Evolutionary conservation across 2,113 vertebrate species (phyloP), one percentile per base, ranked within the genome.

Genomic region (Hypomesus transpacificus): DNA sequence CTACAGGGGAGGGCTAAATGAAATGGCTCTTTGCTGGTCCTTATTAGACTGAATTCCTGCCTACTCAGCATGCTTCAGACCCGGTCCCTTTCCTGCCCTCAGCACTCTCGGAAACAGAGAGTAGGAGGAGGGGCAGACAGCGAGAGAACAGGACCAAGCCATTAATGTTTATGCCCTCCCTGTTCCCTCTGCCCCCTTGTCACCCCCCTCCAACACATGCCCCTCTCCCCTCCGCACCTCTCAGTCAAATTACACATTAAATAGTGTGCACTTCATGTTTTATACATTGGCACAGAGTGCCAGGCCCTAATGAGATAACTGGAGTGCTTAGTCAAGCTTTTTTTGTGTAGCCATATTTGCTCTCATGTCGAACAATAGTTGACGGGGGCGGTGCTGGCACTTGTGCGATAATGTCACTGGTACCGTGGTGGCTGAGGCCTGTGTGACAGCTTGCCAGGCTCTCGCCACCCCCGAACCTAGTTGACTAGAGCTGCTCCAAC

Each of bases 21-120:
- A 69, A 85, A 84, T 80, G 79, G 80, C 83, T 86, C 76, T 74
- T 77, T 66, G 80, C 76, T 76, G 70, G 83, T 83, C 74, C 81
- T 89, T 85, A 90, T 92, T 91, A 81, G 85, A 93, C 91, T 88
- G 87, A 86, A 92, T 91, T 92, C 78, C 76, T 90, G 90, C 90
- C 78, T 86, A 75, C 85, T 89, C 91, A 92, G 90, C 90, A 86
- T 83, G 78, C 89, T 83, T 59, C 77, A 71, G 77, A 85, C 68
- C 82, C 61, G 71, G 69, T 76, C 28, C 80, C 84, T 86, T n/a
- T n/a, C 83, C 67, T 81, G 82, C 84, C 80, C 73, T 58, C 82
- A 80, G 60, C 73, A 79, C 77, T 78, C 74, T 83, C 75, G 56
- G 73, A 84, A 82, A 81, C 68, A 68, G 64, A 68, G 21, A 56